These are phyloP conservation scores for Todiramphus chloris DNA, from an alignment of 2,113 vertebrate species.

Conservation along the genomic window DNA sequence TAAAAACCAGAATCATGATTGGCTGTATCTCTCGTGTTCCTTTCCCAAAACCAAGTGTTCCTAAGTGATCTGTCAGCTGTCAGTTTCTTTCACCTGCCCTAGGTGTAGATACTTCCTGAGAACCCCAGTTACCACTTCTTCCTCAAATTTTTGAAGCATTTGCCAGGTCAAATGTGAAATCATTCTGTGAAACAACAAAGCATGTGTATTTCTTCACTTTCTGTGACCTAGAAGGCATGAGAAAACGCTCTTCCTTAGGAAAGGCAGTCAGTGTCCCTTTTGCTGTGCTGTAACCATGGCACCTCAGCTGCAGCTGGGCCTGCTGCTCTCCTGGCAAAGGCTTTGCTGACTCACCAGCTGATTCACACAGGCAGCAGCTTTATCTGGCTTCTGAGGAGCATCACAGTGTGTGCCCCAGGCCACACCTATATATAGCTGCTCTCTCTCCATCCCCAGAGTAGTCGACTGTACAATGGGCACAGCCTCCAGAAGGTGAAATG, in stretches of 20 bases:
- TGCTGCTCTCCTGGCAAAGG: slow-evolving; percentile 49
- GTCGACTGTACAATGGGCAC: neutral
- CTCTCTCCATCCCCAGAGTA: neutral
- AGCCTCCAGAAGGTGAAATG: neutral
- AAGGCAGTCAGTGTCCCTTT: slow-evolving; percentile 38
- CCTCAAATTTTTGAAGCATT: neutral
- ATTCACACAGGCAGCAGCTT: slow-evolving; percentile 64
- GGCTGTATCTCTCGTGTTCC: neutral
- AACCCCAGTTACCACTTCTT: neutral
- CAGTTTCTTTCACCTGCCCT: neutral
- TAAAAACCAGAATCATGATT: fast-evolving
- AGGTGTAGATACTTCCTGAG: neutral
- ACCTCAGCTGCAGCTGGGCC: slow-evolving; percentile 58
- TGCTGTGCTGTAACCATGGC: slow-evolving; percentile 48
- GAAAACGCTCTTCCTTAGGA: slow-evolving; percentile 9
- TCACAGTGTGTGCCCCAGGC: neutral
- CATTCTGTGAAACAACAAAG: neutral
- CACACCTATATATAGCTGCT: neutral
- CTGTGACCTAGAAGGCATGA: neutral
- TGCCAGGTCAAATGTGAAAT: neutral
- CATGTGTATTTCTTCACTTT: neutral
- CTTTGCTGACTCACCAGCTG: slow-evolving; percentile 65
- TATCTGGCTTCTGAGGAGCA: slow-evolving; percentile 60
- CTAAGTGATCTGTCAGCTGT: neutral
- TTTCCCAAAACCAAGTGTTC: neutral